Evolutionary conservation across 1,140 invertebrate species (phyloP).

Genomic region (Dufourea novaeangliae): DNA sequence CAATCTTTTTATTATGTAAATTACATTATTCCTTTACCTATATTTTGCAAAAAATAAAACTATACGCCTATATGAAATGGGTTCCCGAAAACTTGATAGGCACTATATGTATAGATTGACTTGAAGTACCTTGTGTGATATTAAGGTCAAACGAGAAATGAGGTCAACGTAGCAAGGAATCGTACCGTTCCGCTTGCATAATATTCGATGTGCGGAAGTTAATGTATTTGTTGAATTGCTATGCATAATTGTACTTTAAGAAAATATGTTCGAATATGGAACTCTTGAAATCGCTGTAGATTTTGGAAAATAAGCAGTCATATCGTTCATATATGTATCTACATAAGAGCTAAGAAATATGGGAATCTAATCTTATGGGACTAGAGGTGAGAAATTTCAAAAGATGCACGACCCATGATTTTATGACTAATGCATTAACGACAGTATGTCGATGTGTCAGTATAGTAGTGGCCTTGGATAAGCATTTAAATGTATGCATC

Average conservation of each 20-base stretch:
- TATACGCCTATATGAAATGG: background rate
- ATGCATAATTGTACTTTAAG: background rate
- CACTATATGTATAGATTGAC: conserved; percentile 37
- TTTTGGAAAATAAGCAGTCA: background rate
- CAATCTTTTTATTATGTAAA: too few relatives aligned
- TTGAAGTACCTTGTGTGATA: conserved; percentile 54
- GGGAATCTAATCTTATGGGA: conserved; percentile 10
- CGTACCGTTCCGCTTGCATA: conserved; percentile 53
- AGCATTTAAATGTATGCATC: conserved; percentile 67
- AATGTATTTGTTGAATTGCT: conserved; percentile 22
- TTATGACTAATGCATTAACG: conserved; percentile 60
- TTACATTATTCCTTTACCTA: background rate
- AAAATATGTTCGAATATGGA: too few relatives aligned
- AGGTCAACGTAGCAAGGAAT: conserved; percentile 71
- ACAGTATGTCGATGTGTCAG: conserved; percentile 45
- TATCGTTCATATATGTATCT: background rate
- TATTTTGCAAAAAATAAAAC: background rate
- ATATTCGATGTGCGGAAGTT: conserved; percentile 35
- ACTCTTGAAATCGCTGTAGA: background rate
- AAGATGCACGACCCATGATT: conserved; percentile 53
- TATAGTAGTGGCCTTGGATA: conserved; percentile 68
- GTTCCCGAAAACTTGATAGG: conserved; percentile 34
- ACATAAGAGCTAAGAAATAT: background rate
- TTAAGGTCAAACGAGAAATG: conserved; percentile 75
- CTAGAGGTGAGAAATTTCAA: conserved; percentile 48